Percentiles rank a stretch among this genome's conserved stretches.
Conservation (phyloP, 2,888 invertebrate species). For the Ischnura elegans region DNA sequence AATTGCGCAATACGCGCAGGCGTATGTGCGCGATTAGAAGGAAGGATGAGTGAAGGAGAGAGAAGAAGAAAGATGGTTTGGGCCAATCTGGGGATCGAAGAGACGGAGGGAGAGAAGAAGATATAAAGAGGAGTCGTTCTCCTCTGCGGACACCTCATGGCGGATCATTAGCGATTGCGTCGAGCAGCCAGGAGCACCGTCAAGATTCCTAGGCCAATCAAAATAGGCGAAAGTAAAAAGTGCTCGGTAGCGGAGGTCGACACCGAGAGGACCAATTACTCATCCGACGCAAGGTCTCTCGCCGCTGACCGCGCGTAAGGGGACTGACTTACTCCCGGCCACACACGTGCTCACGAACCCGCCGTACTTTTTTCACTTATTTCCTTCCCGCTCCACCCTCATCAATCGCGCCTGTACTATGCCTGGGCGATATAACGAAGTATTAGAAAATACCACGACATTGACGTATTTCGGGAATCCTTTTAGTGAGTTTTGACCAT, state of each 20-base stretch:
- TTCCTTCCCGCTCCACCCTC: too few relatives aligned
- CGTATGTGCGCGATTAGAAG: background rate
- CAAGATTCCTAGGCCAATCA: background rate
- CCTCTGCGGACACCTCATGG: slow-evolving; percentile 10
- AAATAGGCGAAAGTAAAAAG: background rate
- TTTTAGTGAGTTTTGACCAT: too few relatives aligned
- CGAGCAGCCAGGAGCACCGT: background rate
- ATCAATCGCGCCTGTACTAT: too few relatives aligned
- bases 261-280: slow-evolving; percentile 33
- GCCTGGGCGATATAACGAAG: too few relatives aligned
- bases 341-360: background rate
- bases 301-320: background rate
- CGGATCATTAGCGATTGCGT: slow-evolving; percentile 53
- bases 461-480: too few relatives aligned
- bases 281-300: background rate
- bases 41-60: background rate
- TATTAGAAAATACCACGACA: too few relatives aligned
- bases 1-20: background rate
- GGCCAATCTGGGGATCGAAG: background rate
- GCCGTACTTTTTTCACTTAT: background rate
- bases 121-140: background rate
- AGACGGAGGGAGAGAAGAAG: background rate
- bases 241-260: background rate
- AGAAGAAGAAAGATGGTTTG: background rate
- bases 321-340: too few relatives aligned